Evolutionary conservation across 2,888 invertebrate genomes (phyloP).

Genomic region (Notodonta ziczac): DNA sequence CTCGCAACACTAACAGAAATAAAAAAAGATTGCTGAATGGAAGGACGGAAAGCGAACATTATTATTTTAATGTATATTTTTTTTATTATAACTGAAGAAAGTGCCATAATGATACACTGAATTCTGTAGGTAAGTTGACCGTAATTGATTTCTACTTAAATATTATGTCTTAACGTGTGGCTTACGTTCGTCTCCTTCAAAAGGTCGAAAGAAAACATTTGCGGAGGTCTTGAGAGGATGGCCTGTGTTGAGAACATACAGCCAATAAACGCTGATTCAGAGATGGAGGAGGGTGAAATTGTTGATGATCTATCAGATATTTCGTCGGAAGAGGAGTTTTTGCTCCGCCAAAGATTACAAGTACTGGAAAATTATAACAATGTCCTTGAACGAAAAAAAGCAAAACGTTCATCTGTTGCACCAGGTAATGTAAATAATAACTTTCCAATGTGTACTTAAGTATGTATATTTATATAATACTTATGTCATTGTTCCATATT

Average conservation of each 20-base stretch:
- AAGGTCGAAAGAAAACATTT: slow-evolving; percentile 1
- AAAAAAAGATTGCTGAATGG: too few relatives aligned
- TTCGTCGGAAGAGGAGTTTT: slow-evolving; percentile 78
- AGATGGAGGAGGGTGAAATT: slow-evolving; percentile 81
- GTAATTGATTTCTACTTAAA: background rate
- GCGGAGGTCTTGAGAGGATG: slow-evolving; percentile 43
- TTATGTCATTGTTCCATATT: background rate
- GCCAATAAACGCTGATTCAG: slow-evolving; percentile 61
- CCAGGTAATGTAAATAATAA: slow-evolving; percentile 50
- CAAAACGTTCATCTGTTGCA: slow-evolving; percentile 58
- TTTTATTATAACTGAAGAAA: background rate
- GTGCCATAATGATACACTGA: background rate
- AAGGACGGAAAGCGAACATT: too few relatives aligned
- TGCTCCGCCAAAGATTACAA: slow-evolving; percentile 72
- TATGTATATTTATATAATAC: background rate
- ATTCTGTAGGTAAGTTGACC: background rate
- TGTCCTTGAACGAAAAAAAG: slow-evolving; percentile 78
- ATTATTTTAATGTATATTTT: too few relatives aligned
- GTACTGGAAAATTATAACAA: slow-evolving; percentile 79
- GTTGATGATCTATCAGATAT: slow-evolving; percentile 78
- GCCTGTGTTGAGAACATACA: slow-evolving; percentile 60
- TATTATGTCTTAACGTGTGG: background rate
- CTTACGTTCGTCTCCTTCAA: background rate
- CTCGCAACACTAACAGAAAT: too few relatives aligned
- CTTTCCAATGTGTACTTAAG: background rate